Evolutionary conservation across 2,888 invertebrate species (phyloP).

Genomic region (Linnaemya tessellans): DNA sequence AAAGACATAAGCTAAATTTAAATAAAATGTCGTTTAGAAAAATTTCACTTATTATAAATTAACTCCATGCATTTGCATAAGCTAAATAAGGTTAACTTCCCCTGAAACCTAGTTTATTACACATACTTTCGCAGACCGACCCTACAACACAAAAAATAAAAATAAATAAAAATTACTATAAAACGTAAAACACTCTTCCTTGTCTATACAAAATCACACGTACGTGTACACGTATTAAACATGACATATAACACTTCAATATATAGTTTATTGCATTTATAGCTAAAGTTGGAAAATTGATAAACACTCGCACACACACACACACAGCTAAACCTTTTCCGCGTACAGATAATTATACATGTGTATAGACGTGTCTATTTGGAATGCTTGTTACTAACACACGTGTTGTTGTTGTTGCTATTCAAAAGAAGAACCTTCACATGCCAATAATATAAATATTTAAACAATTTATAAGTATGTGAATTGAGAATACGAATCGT

Average conservation of each 20-base stretch:
- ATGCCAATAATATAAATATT: constrained; percentile 72
- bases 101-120: background rate
- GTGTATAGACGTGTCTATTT: constrained; percentile 21
- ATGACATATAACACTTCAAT: constrained; percentile 65
- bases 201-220: constrained; percentile 40
- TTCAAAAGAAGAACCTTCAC: constrained; percentile 58
- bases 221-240: constrained; percentile 65
- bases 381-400: constrained; percentile 26
- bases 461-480: constrained; percentile 71
- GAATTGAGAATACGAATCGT: constrained; percentile 34
- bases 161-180: background rate
- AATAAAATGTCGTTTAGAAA: no score
- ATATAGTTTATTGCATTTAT: constrained; percentile 41
- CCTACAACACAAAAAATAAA: constrained; percentile 46
- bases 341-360: background rate
- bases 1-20: no score
- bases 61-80: background rate
- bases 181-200: background rate
- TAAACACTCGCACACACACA: background rate
- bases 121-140: constrained; percentile 52
- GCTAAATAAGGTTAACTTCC: constrained; percentile 36
- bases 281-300: constrained; percentile 1
- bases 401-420: constrained; percentile 38
- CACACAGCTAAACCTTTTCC: background rate
- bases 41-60: no score